Evolutionary conservation across 2,797 vertebrate species (phyloP).

Genomic region (Salmo trutta): DNA sequence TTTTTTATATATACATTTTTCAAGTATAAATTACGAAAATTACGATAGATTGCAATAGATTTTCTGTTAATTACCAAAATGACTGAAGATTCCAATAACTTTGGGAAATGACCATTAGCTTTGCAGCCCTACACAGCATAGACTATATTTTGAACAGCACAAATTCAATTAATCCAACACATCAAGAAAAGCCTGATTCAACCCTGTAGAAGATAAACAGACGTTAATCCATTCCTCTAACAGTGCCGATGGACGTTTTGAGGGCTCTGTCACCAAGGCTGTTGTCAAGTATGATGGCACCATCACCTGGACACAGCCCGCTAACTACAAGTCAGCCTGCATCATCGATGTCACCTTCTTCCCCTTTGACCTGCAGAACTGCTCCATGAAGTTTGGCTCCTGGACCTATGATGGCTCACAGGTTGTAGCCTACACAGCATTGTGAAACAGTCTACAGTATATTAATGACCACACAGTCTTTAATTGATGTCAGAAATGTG

Average conservation of each 20-base stretch:
- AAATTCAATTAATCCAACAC: no score
- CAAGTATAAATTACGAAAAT: no score
- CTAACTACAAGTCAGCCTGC: constrained; percentile 82
- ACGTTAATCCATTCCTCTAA: constrained; percentile 18
- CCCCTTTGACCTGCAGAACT: constrained; percentile 83
- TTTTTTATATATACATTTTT: no score
- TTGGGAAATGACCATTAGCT: no score
- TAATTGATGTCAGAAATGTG: not conserved
- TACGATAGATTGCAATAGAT: no score
- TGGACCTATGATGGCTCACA: constrained; percentile 81
- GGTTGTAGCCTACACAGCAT: constrained; percentile 42
- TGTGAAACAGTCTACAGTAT: not conserved
- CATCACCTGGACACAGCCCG: constrained; percentile 80
- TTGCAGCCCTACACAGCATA: no score
- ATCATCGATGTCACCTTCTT: constrained; percentile 83
- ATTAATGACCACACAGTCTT: not conserved
- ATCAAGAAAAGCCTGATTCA: no score
- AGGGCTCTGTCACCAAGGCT: constrained; percentile 87
- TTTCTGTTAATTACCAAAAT: no score
- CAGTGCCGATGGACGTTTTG: constrained; percentile 94
- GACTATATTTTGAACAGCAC: no score
- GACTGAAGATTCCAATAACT: no score
- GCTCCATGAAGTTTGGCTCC: constrained; percentile 83
- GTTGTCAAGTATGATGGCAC: constrained; percentile 80
- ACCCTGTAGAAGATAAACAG: not conserved